Conservation (phyloP, 2,113 vertebrate species). For the Cyanistes caeruleus region DNA sequence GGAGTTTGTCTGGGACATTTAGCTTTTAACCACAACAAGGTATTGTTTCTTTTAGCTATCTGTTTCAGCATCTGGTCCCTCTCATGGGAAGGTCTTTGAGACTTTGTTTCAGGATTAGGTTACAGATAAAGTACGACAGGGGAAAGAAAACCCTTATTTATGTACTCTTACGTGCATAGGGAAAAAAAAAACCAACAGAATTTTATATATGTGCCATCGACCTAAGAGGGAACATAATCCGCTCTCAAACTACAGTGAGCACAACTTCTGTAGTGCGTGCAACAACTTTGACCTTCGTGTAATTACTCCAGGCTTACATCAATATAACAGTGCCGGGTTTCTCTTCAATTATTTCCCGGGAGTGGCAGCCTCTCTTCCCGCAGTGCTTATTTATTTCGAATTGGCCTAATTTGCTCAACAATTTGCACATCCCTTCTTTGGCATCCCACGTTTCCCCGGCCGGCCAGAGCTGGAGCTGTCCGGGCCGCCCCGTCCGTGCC, state of each 20-base stretch:
- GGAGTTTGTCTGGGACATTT: not conserved
- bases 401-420: slow-evolving; percentile 6
- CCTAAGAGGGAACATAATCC: not conserved
- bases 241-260: not conserved
- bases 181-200: not conserved
- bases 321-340: not conserved
- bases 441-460: not conserved
- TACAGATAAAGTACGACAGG: not conserved
- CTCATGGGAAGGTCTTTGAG: not conserved
- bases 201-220: not conserved
- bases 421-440: not conserved
- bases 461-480: not conserved
- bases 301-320: slow-evolving; percentile 14
- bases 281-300: not conserved
- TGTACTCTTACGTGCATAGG: not conserved
- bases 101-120: not conserved
- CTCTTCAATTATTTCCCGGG: slow-evolving; percentile 29
- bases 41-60: not conserved
- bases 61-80: not conserved
- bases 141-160: not conserved
- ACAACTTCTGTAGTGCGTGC: not conserved
- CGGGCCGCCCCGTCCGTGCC: not conserved
- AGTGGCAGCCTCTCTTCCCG: slow-evolving; percentile 10
- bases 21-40: not conserved
- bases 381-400: slow-evolving; percentile 9